phyloP scores from a whole-genome alignment of 1,140 invertebrate genomes.

The Pogonus chalceus region DNA sequence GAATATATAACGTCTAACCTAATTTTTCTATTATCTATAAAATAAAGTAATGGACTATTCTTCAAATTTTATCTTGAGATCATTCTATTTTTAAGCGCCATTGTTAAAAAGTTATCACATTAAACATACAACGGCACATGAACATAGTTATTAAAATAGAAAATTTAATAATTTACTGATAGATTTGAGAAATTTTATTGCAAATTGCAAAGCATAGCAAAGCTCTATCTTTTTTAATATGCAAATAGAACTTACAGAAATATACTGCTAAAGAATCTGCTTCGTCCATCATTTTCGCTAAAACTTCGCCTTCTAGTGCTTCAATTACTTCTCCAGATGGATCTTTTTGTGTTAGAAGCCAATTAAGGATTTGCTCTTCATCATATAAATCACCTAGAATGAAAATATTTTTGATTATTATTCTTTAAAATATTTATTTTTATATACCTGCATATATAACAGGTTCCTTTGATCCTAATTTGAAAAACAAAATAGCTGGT shows the following conservation, averaged over 20 bases:
- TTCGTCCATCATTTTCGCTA: constrained; percentile 70
- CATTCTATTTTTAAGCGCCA: too few species aligned
- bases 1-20: background rate
- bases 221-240: constrained; percentile 7
- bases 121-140: too few species aligned
- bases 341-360: constrained; percentile 85
- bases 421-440: constrained; percentile 9
- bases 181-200: too few species aligned
- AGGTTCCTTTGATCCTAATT: constrained; percentile 77
- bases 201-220: background rate
- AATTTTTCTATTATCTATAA: too few species aligned
- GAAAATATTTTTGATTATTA: too few species aligned
- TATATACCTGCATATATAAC: constrained; percentile 90
- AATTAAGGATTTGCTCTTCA: constrained; percentile 78
- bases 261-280: constrained; percentile 80
- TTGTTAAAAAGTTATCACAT: too few species aligned
- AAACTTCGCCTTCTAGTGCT: constrained; percentile 71
- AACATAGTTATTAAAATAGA: too few species aligned
- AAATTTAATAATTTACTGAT: too few species aligned
- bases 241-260: constrained; percentile 69
- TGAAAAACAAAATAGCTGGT: constrained; percentile 83
- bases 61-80: too few species aligned
- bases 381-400: constrained; percentile 76
- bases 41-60: too few species aligned
- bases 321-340: constrained; percentile 84